phyloP scores from a whole-genome alignment of 2,888 invertebrate species.

The Diaprepes abbreviatus region DNA sequence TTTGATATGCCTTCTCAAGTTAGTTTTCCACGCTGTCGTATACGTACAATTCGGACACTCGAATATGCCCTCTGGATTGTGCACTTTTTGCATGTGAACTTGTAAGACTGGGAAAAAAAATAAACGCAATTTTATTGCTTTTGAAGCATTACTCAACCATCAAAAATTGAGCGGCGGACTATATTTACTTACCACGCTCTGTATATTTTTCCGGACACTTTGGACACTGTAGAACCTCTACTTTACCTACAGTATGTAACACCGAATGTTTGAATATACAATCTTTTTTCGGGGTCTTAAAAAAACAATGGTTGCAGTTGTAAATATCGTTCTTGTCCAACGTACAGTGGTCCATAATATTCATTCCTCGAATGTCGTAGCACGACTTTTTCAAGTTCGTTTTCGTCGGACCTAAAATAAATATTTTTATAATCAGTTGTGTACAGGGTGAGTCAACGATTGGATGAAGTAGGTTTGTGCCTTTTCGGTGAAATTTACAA shows the following conservation, averaged over 20 bases:
- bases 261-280: neutral
- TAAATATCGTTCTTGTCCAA: neutral
- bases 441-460: no score
- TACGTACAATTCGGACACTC: neutral
- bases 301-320: neutral
- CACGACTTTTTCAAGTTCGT: conserved; percentile 1
- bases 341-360: neutral
- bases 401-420: conserved; percentile 7
- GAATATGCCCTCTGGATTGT: neutral
- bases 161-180: no score
- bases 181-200: neutral
- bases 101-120: neutral
- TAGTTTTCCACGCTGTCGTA: neutral
- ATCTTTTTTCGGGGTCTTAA: neutral
- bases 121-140: neutral
- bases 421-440: no score
- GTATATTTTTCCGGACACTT: neutral
- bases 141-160: no score
- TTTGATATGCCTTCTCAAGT: neutral
- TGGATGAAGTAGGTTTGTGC: no score
- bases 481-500: no score
- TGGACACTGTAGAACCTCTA: neutral
- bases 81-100: neutral
- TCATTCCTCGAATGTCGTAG: neutral
- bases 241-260: neutral